Percentiles rank a stretch among this genome's conserved stretches.
These are phyloP conservation scores for Pollenia amentaria DNA, from an alignment of 2,888 invertebrate genomes.

Conservation along the genomic window DNA sequence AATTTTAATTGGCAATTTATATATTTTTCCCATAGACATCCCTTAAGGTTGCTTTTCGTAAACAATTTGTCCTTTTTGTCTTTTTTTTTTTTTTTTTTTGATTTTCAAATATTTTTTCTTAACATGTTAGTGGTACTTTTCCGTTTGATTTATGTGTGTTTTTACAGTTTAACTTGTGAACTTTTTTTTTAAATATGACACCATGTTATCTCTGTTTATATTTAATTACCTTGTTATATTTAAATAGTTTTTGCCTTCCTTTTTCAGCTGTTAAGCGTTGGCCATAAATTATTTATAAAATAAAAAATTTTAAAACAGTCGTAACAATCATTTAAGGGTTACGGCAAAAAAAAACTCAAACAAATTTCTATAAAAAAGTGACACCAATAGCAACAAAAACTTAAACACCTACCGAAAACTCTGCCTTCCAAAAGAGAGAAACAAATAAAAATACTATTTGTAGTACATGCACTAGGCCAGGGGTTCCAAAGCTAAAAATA, in stretches of 20 bases:
- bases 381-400: constrained; percentile 4
- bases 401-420: constrained; percentile 1
- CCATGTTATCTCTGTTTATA: constrained; percentile 13
- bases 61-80: neutral
- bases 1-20: too few species aligned
- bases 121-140: neutral
- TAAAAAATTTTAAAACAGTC: constrained; percentile 30
- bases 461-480: neutral
- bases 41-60: neutral
- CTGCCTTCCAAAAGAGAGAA: neutral
- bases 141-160: neutral
- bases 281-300: constrained; percentile 62
- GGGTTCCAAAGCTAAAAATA: neutral
- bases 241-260: constrained; percentile 39
- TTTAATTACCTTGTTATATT: constrained; percentile 62
- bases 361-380: neutral
- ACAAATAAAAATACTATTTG: neutral
- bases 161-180: neutral
- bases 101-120: neutral
- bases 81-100: neutral
- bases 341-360: constrained; percentile 1
- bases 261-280: constrained; percentile 45
- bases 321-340: constrained; percentile 37
- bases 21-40: too few species aligned
- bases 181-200: constrained; percentile 28